Percentiles rank a stretch among this genome's conserved stretches.
Evolutionary conservation across 2,888 invertebrate species (phyloP).

Genomic region (Philhelius pedissequus): DNA sequence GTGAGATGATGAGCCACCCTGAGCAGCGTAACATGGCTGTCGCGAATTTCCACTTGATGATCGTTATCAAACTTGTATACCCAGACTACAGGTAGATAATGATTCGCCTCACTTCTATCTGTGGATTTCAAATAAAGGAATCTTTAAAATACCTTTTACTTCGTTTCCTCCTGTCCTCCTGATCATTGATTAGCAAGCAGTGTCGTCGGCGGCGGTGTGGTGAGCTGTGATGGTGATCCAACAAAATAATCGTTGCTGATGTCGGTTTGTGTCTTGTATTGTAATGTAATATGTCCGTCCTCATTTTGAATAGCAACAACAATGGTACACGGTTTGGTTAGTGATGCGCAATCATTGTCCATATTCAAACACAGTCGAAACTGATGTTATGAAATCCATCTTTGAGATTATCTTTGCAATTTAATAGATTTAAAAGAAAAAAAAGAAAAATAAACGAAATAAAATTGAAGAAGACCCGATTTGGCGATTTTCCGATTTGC

Average conservation of each 20-base stretch:
- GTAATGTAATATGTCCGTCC: constrained; percentile 63
- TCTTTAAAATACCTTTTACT: not conserved
- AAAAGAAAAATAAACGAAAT: not conserved
- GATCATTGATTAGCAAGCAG: constrained; percentile 39
- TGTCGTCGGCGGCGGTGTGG: too few relatives aligned
- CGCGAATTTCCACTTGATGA: constrained; percentile 53
- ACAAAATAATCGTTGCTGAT: constrained; percentile 38
- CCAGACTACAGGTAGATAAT: constrained; percentile 40
- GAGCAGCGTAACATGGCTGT: not conserved
- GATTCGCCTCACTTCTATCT: constrained; percentile 1
- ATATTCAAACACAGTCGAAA: constrained; percentile 45
- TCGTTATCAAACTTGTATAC: constrained; percentile 63
- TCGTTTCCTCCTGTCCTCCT: not conserved
- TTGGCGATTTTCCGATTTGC: constrained; percentile 17
- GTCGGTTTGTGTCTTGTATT: constrained; percentile 49
- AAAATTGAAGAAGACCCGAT: constrained; percentile 11
- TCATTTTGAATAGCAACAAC: constrained; percentile 55
- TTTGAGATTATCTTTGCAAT: constrained; percentile 49
- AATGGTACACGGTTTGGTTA: constrained; percentile 38
- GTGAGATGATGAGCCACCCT: not conserved
- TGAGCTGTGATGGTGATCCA: constrained; percentile 2
- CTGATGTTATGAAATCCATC: constrained; percentile 58
- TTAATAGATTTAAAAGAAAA: not conserved
- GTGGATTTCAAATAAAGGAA: constrained; percentile 14
- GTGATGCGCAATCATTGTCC: constrained; percentile 57